Base-by-base conservation (phyloP, 2,888 invertebrate species). In the Hydropsyche betteni region DNA sequence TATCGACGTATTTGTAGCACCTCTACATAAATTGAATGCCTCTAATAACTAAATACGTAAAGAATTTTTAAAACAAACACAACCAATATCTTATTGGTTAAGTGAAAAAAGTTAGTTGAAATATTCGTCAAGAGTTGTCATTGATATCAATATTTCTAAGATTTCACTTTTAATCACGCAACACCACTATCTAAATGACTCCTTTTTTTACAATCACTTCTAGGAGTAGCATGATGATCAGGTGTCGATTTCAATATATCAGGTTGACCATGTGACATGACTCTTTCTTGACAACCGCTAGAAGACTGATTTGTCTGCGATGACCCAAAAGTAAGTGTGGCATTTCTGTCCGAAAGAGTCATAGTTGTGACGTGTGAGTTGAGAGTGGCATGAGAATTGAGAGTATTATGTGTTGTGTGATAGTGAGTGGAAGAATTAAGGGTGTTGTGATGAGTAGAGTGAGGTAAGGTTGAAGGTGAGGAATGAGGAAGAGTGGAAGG, bases 241-340 rank as follows among this genome's bases (percentile, higher is more conserved):
- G 95, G 95, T 3, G 94, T 95, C 12, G 94, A 94, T 83, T 95
- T 95, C 58, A 95, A 84, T 80, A 95, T 94, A 83, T 95, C 95
- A 2, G 95, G 95, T 83, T 94, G 93, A 34, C 90, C 91, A 78
- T 89, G 87, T 0, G 87, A 85, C 0, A 85, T 77, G 0, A 83
- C 83, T 5, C 85, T 80, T 33, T 80, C 80, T 51, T 77, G 79
- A 84, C 84, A 0, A 8, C 74, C 51, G 44, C 77, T 76, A 6
- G 83, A 84, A 79, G 82, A 84, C 0, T 85, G 84, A 51, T 76
- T 76, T 10, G 75, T 75, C 10, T 79, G 78, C n/a, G 80, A 76
- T 0, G 87, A 87, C 77, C 85, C 85, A 0, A 85, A 82, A 0
- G 87, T 87, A 0, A 87, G 76, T 0, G 84, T 84, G 0, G 86